Evolutionary conservation across 1,140 invertebrate species (phyloP), one percentile per base, ranked within the genome.

Genomic region (Hylaeus anthracinus): DNA sequence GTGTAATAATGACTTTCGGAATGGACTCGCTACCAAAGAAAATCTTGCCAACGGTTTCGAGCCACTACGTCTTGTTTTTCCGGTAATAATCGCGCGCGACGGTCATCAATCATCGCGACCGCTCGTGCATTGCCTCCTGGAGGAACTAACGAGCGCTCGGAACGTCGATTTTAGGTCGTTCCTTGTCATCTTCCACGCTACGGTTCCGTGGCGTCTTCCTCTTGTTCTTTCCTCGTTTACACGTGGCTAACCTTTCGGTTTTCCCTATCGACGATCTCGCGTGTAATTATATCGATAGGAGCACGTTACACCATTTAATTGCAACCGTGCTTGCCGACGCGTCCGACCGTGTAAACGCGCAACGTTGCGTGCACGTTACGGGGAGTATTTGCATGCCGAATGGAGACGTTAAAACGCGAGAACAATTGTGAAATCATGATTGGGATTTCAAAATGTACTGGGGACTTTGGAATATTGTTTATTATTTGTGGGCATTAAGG

Each of bases 281-380:
- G 56, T 73, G 82, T 79, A 79, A 87, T 87, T 71, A 76, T 76
- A 61, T 56, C 79, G 85, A 86, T 84, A 60, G 70, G 48, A 78
- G 73, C 70, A 63, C 85, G 86, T 87, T 83, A 87, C 84, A 86
- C 81, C 79, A 70, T 70, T 78, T 85, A 78, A 81, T 80, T 45
- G 71, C 58, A 69, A 51, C 66, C 48, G 51, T 26, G 74, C 58
- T 79, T 61, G 82, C 61, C 64, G 72, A 64, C 79, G 86, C 82
- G 80, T 73, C 86, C 67, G 76, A 81, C 79, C 87, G 86, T 88
- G 79, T 88, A 88, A 88, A 79, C 66, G n/a, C 39, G 9, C 81
- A 73, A 61, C 48, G 64, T 39, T 82, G 6, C 71, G 64, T 12
- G 60, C 79, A 53, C 48, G 53, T 67, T 61, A 41, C 43, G 55